Conservation (phyloP, 1,140 invertebrate genomes). For the Camponotus pennsylvanicus region DNA sequence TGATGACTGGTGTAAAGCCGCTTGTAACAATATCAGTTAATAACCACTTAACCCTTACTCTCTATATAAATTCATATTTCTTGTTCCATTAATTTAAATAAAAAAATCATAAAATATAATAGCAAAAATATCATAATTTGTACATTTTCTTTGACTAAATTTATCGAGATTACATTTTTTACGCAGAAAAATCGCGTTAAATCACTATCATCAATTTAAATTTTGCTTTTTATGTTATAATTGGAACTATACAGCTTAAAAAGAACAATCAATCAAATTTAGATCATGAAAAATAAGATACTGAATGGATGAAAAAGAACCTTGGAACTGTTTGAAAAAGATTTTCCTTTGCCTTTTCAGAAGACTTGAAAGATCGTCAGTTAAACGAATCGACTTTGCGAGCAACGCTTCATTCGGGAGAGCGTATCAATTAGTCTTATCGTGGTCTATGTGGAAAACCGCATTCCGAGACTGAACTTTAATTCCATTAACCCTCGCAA, state of each 20-base stretch:
- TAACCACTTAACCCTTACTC: constrained; percentile 34
- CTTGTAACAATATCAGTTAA: constrained; percentile 54
- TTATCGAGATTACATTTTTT: neutral
- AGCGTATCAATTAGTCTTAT: constrained; percentile 72
- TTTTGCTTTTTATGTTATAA: neutral
- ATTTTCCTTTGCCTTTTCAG: constrained; percentile 64
- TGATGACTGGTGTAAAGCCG: constrained; percentile 44
- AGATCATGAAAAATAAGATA: constrained; percentile 55
- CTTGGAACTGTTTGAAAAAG: constrained; percentile 52
- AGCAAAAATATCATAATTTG: neutral
- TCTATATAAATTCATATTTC: neutral
- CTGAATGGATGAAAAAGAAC: constrained; percentile 48
- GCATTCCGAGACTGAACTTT: constrained; percentile 54
- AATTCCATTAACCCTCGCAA: constrained; percentile 67
- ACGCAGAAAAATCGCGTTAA: neutral
- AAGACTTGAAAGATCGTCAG: constrained; percentile 67
- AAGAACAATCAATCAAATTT: constrained; percentile 9
- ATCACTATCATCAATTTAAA: neutral
- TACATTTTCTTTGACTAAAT: neutral
- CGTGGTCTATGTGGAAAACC: constrained; percentile 61
- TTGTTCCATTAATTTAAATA: neutral
- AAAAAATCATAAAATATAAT: neutral
- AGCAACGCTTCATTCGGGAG: constrained; percentile 61
- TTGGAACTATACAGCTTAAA: neutral
- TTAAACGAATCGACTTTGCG: constrained; percentile 72